phyloP scores from a whole-genome alignment of 53 echinoderm and acorn worm genomes.

The Henricia sp. region DNA sequence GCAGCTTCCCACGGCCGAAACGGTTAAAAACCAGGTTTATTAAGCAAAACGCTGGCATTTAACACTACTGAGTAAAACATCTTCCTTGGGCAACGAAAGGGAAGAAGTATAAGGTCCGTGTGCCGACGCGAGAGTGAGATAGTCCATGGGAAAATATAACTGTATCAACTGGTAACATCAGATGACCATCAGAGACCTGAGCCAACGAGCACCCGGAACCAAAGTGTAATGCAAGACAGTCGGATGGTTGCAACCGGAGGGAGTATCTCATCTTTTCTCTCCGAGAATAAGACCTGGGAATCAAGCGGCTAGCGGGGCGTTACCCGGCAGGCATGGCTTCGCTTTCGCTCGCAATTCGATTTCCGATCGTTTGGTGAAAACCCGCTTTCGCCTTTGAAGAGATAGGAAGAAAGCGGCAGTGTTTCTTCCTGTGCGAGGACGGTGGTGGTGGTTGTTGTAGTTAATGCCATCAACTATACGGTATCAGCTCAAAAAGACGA shows the following conservation, averaged over 20 bases:
- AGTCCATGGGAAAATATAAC: conserved; percentile 34
- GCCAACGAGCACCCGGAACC: conserved; percentile 10
- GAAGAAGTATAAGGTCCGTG: too few species aligned
- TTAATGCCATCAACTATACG: too few species aligned
- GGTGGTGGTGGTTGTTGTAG: too few species aligned
- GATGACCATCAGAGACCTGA: conserved; percentile 8
- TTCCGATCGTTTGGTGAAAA: conserved; percentile 54
- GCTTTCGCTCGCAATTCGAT: conserved; percentile 55
- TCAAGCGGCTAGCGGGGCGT: conserved; percentile 40
- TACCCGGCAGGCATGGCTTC: conserved; percentile 17
- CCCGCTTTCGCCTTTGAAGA: conserved; percentile 22
- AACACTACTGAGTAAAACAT: not conserved
- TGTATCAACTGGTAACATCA: conserved; percentile 56
- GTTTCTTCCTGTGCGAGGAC: not conserved
- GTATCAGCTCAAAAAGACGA: too few species aligned
- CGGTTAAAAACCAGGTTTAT: conserved; percentile 16
- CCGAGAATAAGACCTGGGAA: conserved; percentile 28
- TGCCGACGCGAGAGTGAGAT: too few species aligned
- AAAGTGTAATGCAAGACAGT: conserved; percentile 32
- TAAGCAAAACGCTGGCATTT: conserved; percentile 19
- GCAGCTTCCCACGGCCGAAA: too few species aligned
- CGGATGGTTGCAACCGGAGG: conserved; percentile 9
- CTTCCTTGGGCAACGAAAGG: conserved; percentile 5
- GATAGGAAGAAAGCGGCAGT: not conserved
- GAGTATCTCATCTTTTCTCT: conserved; percentile 27